These are phyloP conservation scores for Melanerpes aurifrons DNA, from an alignment of 2,113 vertebrate genomes.

Conservation along the genomic window DNA sequence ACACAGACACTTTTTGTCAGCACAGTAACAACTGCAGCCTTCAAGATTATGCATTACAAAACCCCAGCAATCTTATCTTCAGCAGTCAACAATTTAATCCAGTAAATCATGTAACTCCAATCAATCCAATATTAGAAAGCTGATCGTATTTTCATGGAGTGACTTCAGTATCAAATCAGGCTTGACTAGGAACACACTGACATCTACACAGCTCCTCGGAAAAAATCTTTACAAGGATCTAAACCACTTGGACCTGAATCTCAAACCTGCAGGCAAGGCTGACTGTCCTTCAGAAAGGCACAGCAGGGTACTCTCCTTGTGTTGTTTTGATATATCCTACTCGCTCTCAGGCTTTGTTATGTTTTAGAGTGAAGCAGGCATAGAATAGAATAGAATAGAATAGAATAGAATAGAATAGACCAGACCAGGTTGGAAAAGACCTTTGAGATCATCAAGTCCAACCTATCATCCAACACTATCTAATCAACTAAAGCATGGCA, in stretches of 20 bases:
- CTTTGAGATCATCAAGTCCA: no score
- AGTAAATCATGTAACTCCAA: background rate
- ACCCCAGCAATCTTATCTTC: background rate
- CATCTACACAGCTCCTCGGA: slow-evolving; percentile 32
- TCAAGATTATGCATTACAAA: background rate
- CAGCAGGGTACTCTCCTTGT: slow-evolving; percentile 62
- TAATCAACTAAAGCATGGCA: no score
- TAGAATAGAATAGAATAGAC: no score
- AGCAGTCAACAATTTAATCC: background rate
- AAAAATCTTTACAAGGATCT: slow-evolving; percentile 52
- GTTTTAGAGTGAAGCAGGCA: slow-evolving; percentile 68
- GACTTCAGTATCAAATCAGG: background rate
- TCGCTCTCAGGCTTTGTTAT: slow-evolving; percentile 54
- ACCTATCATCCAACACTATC: no score
- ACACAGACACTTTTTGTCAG: background rate
- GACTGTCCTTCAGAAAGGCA: slow-evolving; percentile 67
- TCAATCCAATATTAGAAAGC: background rate
- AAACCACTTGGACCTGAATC: slow-evolving; percentile 45
- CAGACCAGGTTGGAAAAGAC: no score
- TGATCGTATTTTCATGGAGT: background rate
- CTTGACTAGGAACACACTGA: slow-evolving; percentile 22
- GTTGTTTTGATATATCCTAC: slow-evolving; percentile 48
- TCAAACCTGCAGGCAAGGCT: slow-evolving; percentile 62
- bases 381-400: background rate
- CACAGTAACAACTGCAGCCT: background rate